These are phyloP conservation scores for Camponotus pennsylvanicus DNA, from an alignment of 1,140 invertebrate species.

Conservation along the genomic window DNA sequence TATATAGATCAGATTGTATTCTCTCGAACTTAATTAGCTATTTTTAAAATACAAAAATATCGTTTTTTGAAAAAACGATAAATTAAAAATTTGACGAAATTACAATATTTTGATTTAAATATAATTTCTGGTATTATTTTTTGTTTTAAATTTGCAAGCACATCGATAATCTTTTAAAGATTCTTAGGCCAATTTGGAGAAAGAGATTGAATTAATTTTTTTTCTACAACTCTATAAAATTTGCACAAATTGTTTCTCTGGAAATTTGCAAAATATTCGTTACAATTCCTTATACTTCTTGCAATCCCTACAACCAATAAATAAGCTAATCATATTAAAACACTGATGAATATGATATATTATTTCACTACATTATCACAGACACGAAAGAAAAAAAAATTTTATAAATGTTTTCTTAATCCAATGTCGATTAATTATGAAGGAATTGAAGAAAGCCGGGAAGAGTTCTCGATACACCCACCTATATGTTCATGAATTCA, in stretches of 20 bases:
- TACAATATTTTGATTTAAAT: not conserved
- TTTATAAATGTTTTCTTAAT: not conserved
- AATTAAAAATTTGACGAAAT: not conserved
- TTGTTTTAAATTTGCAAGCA: too few species aligned
- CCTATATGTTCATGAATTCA: slow-evolving; percentile 66
- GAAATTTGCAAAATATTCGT: not conserved
- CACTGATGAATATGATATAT: not conserved
- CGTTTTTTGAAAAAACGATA: too few species aligned
- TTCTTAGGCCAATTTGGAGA: not conserved
- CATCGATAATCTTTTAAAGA: not conserved
- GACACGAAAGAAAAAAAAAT: not conserved
- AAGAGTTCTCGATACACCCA: slow-evolving; percentile 63
- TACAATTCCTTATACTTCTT: not conserved
- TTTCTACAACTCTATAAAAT: not conserved
- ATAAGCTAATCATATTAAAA: not conserved
- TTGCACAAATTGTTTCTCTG: too few species aligned
- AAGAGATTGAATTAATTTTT: not conserved
- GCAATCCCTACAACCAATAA: not conserved
- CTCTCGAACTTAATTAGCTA: not conserved
- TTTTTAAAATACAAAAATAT: not conserved
- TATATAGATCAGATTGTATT: not conserved
- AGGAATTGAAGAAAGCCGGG: not conserved
- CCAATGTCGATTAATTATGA: not conserved
- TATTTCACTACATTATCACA: slow-evolving; percentile 11
- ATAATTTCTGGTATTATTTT: too few species aligned